Conservation (phyloP, 2,797 vertebrate species). For the Falco columbarius region DNA sequence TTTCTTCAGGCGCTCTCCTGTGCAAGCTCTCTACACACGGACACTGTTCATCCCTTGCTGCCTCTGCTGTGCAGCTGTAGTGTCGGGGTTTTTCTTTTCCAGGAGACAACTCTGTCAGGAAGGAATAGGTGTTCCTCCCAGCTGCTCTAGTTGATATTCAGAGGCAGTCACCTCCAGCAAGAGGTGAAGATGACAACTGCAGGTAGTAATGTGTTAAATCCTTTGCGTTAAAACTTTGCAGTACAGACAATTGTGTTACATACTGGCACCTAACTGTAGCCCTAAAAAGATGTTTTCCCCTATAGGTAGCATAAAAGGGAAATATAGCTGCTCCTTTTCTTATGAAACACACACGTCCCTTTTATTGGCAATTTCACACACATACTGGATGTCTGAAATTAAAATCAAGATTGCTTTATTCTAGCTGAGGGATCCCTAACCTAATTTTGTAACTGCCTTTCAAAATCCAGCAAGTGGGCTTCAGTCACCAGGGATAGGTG, state of each 20-base stretch:
- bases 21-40: not conserved
- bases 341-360: not conserved
- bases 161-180: not conserved
- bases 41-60: fast-evolving
- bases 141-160: not conserved
- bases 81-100: not conserved
- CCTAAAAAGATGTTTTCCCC: not conserved
- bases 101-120: not conserved
- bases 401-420: constrained; percentile 4
- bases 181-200: not conserved
- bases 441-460: not conserved
- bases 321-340: fast-evolving
- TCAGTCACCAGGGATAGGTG: not conserved
- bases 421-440: not conserved
- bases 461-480: not conserved
- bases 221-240: not conserved
- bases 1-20: not conserved
- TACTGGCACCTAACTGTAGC: not conserved
- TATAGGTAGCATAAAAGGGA: not conserved
- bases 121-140: not conserved
- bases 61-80: not conserved
- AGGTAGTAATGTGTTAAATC: not conserved
- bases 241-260: not conserved
- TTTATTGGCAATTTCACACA: not conserved
- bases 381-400: not conserved